These are phyloP conservation scores for Gymnodraco acuticeps DNA, from an alignment of 2,797 vertebrate species.

Conservation along the genomic window DNA sequence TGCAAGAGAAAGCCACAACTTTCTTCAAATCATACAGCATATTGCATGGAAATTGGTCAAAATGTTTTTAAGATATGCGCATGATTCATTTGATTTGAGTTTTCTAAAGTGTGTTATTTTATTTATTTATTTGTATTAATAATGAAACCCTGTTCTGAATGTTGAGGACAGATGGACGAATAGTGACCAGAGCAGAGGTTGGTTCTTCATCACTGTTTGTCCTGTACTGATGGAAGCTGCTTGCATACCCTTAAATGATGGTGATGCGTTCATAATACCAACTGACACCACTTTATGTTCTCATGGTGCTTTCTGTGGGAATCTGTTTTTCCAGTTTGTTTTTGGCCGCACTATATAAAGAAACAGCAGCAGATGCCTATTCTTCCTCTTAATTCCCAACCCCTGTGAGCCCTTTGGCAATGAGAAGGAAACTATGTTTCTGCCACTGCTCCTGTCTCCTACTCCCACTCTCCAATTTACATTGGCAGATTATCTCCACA, in stretches of 20 bases:
- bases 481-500: constrained; percentile 41
- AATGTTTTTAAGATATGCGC: not conserved
- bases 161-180: not conserved
- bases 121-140: too few relatives aligned
- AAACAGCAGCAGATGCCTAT: constrained; percentile 20
- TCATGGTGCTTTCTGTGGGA: not conserved
- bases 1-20: too few relatives aligned
- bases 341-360: constrained; percentile 30
- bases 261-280: constrained; percentile 3
- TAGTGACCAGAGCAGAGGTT: not conserved
- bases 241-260: not conserved
- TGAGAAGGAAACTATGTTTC: constrained; percentile 13
- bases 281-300: constrained; percentile 16
- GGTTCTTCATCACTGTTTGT: not conserved
- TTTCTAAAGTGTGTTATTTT: not conserved
- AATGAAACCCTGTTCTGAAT: not conserved
- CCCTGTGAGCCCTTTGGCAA: constrained; percentile 53
- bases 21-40: not conserved
- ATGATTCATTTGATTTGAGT: not conserved
- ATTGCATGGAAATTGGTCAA: not conserved
- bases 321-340: constrained; percentile 32
- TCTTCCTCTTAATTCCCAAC: constrained; percentile 22
- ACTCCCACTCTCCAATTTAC: constrained; percentile 60
- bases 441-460: constrained; percentile 41
- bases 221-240: not conserved